phyloP scores from a whole-genome alignment of 2,113 vertebrate species.

The Desmodus rotundus region DNA sequence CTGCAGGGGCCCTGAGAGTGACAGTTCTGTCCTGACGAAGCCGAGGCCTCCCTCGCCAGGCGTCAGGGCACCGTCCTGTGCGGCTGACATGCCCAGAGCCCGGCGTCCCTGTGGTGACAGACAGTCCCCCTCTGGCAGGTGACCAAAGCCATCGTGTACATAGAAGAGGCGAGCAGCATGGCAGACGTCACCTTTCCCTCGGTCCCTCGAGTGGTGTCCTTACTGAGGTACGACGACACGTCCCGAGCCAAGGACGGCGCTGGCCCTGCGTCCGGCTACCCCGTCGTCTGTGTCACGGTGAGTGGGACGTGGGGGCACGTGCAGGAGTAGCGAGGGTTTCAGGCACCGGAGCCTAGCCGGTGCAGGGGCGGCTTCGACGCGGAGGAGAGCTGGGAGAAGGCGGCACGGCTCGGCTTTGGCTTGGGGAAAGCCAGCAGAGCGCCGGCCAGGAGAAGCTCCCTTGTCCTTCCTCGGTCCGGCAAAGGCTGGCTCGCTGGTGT shows the following conservation, averaged over 20 bases:
- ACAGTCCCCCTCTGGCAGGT: conserved; percentile 75
- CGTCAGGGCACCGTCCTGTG: not conserved
- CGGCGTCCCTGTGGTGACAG: not conserved
- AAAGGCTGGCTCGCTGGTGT: not conserved
- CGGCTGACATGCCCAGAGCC: not conserved
- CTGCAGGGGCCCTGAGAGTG: not conserved
- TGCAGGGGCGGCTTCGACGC: not conserved
- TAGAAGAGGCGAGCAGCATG: conserved; percentile 93
- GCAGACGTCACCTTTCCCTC: conserved; percentile 97
- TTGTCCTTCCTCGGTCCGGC: not conserved
- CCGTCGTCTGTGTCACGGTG: conserved; percentile 93
- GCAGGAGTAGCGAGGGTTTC: no score
- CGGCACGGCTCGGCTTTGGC: not conserved
- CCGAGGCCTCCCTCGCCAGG: not conserved
- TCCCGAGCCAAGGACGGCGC: conserved; percentile 77
- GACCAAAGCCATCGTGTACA: conserved; percentile 92
- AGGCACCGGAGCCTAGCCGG: not conserved
- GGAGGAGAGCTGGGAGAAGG: no score
- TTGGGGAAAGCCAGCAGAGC: not conserved
- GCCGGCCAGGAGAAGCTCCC: not conserved
- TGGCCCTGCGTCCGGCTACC: conserved; percentile 89
- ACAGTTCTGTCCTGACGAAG: not conserved
- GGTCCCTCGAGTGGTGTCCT: conserved; percentile 88
- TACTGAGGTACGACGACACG: conserved; percentile 89
- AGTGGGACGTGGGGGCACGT: conserved; percentile 68